phyloP scores from a whole-genome alignment of 1,140 invertebrate genomes.

The Melipona quadrifasciata region DNA sequence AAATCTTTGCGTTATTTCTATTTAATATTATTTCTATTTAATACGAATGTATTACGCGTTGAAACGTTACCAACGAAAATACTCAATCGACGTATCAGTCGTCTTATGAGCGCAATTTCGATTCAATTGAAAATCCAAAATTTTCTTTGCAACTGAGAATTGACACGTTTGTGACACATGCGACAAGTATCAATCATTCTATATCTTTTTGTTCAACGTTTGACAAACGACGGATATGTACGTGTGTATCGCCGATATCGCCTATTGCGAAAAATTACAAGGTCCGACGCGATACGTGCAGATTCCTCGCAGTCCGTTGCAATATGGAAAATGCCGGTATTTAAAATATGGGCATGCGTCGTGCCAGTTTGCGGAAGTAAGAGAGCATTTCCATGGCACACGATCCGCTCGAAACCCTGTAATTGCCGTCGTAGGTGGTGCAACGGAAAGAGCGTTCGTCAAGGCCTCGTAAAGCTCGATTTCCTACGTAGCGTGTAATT shows the following conservation, averaged over 20 bases:
- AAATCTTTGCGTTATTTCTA: too few species aligned
- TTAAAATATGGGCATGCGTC: conserved; percentile 30
- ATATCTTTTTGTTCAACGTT: neutral
- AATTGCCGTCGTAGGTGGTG: conserved; percentile 69
- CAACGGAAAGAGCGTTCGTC: conserved; percentile 55
- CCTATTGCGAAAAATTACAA: neutral
- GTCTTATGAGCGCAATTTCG: too few species aligned
- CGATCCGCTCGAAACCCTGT: conserved; percentile 61
- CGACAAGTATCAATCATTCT: neutral
- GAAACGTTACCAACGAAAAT: too few species aligned
- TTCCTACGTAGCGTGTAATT: conserved; percentile 72
- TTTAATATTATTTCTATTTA: too few species aligned
- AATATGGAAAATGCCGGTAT: neutral
- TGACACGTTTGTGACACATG: neutral
- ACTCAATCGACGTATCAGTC: too few species aligned
- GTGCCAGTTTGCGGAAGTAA: conserved; percentile 53
- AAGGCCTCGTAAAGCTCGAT: conserved; percentile 71
- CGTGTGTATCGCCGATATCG: neutral
- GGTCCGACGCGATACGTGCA: neutral
- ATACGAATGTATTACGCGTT: too few species aligned
- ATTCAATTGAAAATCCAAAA: too few species aligned
- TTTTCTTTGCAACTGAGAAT: neutral
- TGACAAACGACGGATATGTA: neutral
- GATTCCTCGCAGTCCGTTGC: neutral
- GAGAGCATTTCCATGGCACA: conserved; percentile 38